These are phyloP conservation scores for Xyliphius kryptos DNA, from an alignment of 2,113 vertebrate genomes.

Conservation along the genomic window DNA sequence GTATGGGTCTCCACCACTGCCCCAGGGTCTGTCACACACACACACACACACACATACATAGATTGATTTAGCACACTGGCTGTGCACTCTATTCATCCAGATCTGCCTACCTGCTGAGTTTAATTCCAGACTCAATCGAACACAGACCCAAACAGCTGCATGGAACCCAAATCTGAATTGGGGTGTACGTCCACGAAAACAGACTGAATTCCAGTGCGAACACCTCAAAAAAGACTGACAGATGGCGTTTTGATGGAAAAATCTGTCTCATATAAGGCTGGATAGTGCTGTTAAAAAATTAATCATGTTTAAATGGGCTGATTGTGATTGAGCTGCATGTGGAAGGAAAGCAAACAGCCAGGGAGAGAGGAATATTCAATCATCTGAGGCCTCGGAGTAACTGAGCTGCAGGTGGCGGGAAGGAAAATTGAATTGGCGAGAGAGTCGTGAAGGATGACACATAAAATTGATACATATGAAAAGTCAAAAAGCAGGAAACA, in stretches of 20 bases:
- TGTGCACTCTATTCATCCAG: not conserved
- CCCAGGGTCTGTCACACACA: constrained; percentile 69
- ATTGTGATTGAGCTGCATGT: constrained; percentile 1
- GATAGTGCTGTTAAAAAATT: constrained; percentile 6
- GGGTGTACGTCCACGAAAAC: no score
- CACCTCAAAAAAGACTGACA: not conserved
- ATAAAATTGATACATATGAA: constrained; percentile 8
- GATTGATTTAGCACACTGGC: not conserved
- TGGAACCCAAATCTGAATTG: not conserved
- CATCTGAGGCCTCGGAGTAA: not conserved
- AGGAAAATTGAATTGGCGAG: not conserved
- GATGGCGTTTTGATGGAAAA: not conserved
- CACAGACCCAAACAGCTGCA: not conserved
- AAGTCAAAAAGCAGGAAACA: constrained; percentile 2
- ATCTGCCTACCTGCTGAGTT: not conserved
- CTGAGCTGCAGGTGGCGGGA: not conserved
- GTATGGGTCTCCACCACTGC: constrained; percentile 84
- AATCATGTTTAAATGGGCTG: not conserved
- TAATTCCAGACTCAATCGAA: not conserved
- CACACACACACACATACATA: constrained; percentile 16
- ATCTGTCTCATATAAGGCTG: not conserved
- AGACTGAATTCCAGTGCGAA: not conserved
- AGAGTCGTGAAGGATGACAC: not conserved
- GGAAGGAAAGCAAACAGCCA: not conserved
- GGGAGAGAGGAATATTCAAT: constrained; percentile 31